phyloP scores from a whole-genome alignment of 2,797 vertebrate species.

The Hippocampus kuda region DNA sequence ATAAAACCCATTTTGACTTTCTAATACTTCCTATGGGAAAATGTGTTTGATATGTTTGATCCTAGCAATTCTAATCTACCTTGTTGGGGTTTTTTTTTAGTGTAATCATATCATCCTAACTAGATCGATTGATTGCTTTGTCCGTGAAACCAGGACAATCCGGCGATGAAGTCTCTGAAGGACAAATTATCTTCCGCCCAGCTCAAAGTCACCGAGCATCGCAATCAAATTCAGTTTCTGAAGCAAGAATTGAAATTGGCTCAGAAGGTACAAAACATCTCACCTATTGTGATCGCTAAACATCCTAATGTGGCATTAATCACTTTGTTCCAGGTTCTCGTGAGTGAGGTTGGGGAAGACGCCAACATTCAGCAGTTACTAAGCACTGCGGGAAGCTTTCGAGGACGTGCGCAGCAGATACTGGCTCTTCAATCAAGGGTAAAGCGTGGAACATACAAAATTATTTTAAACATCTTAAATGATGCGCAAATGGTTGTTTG shows the following conservation, averaged over 20 bases:
- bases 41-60: neutral
- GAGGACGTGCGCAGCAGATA: slow-evolving; percentile 89
- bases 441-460: slow-evolving; percentile 12
- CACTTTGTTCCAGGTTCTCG: slow-evolving; percentile 67
- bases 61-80: neutral
- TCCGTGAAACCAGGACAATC: slow-evolving; percentile 53
- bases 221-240: slow-evolving; percentile 80
- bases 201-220: slow-evolving; percentile 77
- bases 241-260: slow-evolving; percentile 83
- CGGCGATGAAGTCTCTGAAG: slow-evolving; percentile 73
- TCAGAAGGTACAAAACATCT: slow-evolving; percentile 74
- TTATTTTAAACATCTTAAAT: too few species aligned
- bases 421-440: slow-evolving; percentile 81
- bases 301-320: neutral
- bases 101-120: neutral
- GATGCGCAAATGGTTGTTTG: too few species aligned
- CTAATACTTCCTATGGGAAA: neutral
- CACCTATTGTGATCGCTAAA: neutral
- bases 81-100: neutral
- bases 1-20: neutral
- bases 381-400: slow-evolving; percentile 69
- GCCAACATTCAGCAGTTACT: slow-evolving; percentile 76
- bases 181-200: slow-evolving; percentile 77
- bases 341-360: slow-evolving; percentile 83
- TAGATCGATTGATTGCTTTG: neutral